phyloP scores from a whole-genome alignment of 2,888 invertebrate genomes.

The Muschampia plurimacula region DNA sequence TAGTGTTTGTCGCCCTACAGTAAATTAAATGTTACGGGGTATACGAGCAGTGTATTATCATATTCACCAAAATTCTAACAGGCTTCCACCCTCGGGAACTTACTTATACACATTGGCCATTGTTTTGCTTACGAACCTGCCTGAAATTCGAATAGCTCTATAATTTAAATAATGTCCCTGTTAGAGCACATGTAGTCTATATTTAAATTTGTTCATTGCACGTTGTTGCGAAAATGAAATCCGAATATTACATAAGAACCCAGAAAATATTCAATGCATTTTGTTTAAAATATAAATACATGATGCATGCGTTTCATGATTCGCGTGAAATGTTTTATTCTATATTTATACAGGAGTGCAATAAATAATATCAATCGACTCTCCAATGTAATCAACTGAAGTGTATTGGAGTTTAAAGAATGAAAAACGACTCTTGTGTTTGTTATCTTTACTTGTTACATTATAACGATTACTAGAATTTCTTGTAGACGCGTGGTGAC shows the following conservation, averaged over 20 bases:
- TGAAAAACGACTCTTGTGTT: no score
- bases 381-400: neutral
- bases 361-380: neutral
- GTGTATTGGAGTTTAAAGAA: no score
- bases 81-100: constrained; percentile 12
- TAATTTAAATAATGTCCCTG: constrained; percentile 20
- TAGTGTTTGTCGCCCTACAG: neutral
- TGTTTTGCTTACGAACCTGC: constrained; percentile 30
- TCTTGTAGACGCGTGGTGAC: no score
- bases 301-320: neutral
- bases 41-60: neutral
- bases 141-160: constrained; percentile 20
- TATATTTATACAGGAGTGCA: neutral
- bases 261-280: constrained; percentile 10
- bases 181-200: constrained; percentile 27
- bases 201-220: constrained; percentile 26
- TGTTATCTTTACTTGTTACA: no score
- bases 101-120: neutral
- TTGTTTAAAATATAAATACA: constrained; percentile 5
- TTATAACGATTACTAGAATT: no score
- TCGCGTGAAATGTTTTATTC: neutral
- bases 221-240: constrained; percentile 14
- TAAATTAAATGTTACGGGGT: neutral
- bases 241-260: constrained; percentile 13
- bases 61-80: neutral